Evolutionary conservation across 2,797 vertebrate species (phyloP), one percentile per base, ranked within the genome.

Genomic region (Tenualosa thibaudeaui): DNA sequence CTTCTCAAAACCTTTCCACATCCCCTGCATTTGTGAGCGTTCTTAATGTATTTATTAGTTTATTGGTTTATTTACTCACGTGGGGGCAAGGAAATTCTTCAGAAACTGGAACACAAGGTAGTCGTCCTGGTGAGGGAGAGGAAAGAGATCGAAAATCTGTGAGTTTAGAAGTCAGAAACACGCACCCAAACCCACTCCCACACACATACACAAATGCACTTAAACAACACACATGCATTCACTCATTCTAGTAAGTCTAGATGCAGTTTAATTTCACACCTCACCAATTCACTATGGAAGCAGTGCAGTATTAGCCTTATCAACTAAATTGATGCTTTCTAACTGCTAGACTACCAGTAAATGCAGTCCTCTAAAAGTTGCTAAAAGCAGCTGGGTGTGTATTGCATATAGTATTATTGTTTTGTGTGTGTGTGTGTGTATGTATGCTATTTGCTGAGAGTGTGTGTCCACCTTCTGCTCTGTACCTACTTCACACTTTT

Each of bases 21-120:
- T 71, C 17, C 17, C 13, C 15, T 40, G 31, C 15, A 17, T 5
- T 40, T 71, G 31, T 7, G 31, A 40, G 68, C 1, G 0, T 31
- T 71, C 19, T 7, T 71, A 4, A 65, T 22, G 3, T 56, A 56
- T 19, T 19, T 56, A 56, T 5, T 56, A 19, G 19, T 56, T 56
- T 56, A 22, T 56, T 54, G 12, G 53, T 54, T 56, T 56, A 65
- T 65, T 24, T 26, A 71, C 31, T 40, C 94, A 97, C 96, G 96
- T 95, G 0, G 95, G 94, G 86, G 96, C 94, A 84, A 97, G 94
- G 31, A 97, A 95, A 89, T 94, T 95, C 87, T 88, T 94, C 91
- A 97, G 91, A 93, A 97, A 97, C 88, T 95, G 95, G 91, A 96
- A 97, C 87, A 96, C 93, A 92, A 96, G 92, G 89, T 94, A 89